A percentile compares a stretch with the other conserved stretches of the same genome.
These are phyloP conservation scores for Luffia ferchaultella DNA, from an alignment of 2,888 invertebrate genomes.

Conservation along the genomic window DNA sequence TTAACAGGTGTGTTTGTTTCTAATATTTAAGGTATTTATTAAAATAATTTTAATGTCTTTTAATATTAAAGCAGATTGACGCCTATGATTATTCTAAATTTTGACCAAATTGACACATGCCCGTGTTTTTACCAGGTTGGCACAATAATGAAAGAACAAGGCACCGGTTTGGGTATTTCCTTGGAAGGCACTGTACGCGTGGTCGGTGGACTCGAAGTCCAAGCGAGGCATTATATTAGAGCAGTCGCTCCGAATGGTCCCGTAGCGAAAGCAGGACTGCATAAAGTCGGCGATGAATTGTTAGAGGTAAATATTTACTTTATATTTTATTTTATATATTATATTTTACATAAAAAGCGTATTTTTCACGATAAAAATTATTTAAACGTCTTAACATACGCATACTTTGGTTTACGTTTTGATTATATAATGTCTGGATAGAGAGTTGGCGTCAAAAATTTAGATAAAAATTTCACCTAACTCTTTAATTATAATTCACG, in stretches of 20 bases:
- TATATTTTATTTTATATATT: background rate
- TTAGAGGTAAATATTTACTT: constrained; percentile 65
- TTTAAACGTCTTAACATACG: background rate
- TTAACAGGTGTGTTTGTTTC: no score
- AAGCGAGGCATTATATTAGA: constrained; percentile 92
- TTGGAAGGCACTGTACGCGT: constrained; percentile 94
- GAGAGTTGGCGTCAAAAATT: no score
- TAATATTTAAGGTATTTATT: no score
- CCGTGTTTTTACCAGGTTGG: constrained; percentile 73
- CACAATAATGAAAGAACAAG: constrained; percentile 81
- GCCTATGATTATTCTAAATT: no score
- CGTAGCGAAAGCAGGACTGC: constrained; percentile 77
- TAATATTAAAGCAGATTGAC: no score
- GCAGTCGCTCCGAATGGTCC: constrained; percentile 90
- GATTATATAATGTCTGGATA: no score
- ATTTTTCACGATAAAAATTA: constrained; percentile 1
- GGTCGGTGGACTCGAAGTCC: constrained; percentile 80
- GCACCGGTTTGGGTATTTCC: constrained; percentile 89
- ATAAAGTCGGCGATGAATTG: constrained; percentile 88
- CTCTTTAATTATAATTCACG: no score
- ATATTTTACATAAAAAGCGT: background rate
- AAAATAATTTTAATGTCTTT: no score
- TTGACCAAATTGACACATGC: no score
- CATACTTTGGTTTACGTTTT: no score
- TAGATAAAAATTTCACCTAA: no score